Evolutionary conservation across 2,888 invertebrate species (phyloP).

Genomic region (Xanthia togata): DNA sequence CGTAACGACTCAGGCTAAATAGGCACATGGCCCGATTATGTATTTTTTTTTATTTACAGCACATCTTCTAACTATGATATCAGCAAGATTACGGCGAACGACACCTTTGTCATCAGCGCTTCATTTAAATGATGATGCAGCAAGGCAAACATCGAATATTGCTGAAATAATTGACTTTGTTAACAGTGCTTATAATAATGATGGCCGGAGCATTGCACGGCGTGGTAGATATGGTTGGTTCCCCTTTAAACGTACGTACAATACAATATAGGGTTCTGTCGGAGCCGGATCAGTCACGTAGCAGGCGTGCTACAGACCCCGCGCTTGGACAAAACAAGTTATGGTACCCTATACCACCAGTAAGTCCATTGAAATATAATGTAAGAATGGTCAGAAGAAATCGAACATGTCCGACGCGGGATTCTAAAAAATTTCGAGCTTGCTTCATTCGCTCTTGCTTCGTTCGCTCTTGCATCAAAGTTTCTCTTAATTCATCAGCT

Average conservation of each 20-base stretch:
- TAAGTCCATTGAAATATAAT: too few species aligned
- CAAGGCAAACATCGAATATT: not conserved
- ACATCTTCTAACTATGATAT: not conserved
- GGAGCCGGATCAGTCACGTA: too few species aligned
- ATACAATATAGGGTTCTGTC: too few species aligned
- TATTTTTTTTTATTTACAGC: constrained; percentile 14
- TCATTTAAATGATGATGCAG: not conserved
- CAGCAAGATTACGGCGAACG: not conserved
- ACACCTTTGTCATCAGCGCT: constrained; percentile 3
- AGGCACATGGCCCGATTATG: not conserved
- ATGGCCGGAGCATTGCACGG: accelerated
- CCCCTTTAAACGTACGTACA: not conserved
- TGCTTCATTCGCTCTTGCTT: too few species aligned
- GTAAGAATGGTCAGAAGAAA: too few species aligned
- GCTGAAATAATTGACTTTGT: constrained; percentile 19
- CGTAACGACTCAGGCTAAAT: not conserved
- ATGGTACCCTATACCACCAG: too few species aligned
- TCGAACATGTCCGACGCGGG: too few species aligned
- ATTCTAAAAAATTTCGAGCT: too few species aligned
- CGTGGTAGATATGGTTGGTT: not conserved
- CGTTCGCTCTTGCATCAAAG: too few species aligned
- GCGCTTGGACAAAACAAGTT: too few species aligned
- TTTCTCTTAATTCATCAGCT: too few species aligned
- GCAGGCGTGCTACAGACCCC: too few species aligned
- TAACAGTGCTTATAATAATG: not conserved